phyloP scores from a whole-genome alignment of 1,140 invertebrate species.

The Lasioglossum baleicum region DNA sequence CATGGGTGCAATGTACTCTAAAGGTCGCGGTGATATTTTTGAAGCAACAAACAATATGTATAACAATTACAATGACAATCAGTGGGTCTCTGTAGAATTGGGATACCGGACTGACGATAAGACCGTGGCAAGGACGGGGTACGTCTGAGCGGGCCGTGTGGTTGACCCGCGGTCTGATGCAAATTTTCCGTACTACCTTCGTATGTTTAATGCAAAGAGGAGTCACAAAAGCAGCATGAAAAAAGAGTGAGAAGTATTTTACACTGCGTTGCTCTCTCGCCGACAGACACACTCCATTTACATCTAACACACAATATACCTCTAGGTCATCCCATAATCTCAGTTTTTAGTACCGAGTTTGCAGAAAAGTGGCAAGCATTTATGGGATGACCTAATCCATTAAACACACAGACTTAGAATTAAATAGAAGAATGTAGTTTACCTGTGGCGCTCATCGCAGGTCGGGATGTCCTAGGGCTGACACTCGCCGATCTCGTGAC shows the following conservation, averaged over 20 bases:
- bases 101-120: conserved; percentile 83
- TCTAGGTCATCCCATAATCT: not conserved
- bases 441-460: conserved; percentile 76
- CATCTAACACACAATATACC: not conserved
- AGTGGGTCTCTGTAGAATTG: conserved; percentile 80
- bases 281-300: not conserved
- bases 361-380: not conserved
- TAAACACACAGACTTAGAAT: not conserved
- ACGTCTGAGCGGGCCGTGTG: conserved; percentile 79
- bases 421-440: not conserved
- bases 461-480: conserved; percentile 74
- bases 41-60: conserved; percentile 20
- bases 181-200: conserved; percentile 83
- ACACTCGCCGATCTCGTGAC: conserved; percentile 73
- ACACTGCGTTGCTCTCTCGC: conserved; percentile 17
- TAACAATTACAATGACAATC: conserved; percentile 77
- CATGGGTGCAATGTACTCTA: conserved; percentile 31
- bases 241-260: conserved; percentile 67
- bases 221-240: conserved; percentile 76
- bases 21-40: conserved; percentile 13
- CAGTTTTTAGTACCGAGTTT: not conserved
- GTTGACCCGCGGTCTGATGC: conserved; percentile 74
- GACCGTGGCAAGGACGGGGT: conserved; percentile 82
- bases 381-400: not conserved
- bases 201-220: conserved; percentile 68